phyloP scores from a whole-genome alignment of 2,797 vertebrate genomes.

The Catostomus latipinnis region DNA sequence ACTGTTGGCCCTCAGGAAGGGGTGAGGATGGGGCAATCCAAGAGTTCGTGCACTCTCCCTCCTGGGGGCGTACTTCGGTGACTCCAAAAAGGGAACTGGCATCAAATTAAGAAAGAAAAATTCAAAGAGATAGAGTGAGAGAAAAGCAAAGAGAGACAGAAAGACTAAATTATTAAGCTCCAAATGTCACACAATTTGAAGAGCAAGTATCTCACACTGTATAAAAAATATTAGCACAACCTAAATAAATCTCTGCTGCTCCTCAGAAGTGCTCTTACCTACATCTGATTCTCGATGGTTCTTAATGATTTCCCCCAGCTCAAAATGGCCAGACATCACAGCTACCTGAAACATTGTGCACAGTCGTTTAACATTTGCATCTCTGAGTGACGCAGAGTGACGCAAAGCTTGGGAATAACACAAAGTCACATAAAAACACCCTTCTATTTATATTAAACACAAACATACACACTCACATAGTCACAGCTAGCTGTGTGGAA shows the following conservation, averaged over 20 bases:
- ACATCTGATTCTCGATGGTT: constrained; percentile 88
- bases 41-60: constrained; percentile 81
- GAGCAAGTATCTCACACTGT: not conserved
- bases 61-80: constrained; percentile 87
- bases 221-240: not conserved
- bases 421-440: constrained; percentile 31
- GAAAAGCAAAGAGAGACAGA: not conserved
- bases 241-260: constrained; percentile 3
- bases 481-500: constrained; percentile 40
- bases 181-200: constrained; percentile 22
- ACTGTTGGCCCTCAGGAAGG: constrained; percentile 90
- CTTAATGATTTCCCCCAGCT: constrained; percentile 92
- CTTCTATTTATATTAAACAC: constrained; percentile 23
- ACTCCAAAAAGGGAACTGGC: constrained; percentile 91
- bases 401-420: constrained; percentile 19
- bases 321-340: constrained; percentile 93
- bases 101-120: constrained; percentile 2
- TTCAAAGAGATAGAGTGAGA: not conserved
- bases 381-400: constrained; percentile 27
- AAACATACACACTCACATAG: constrained; percentile 2
- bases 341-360: constrained; percentile 80
- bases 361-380: constrained; percentile 1
- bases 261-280: constrained; percentile 75
- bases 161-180: constrained; percentile 7
- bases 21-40: constrained; percentile 83